Percentiles rank a stretch among this genome's conserved stretches.
Conservation (phyloP, 2,797 vertebrate genomes). For the Typhlichthys eigenmanni region DNA sequence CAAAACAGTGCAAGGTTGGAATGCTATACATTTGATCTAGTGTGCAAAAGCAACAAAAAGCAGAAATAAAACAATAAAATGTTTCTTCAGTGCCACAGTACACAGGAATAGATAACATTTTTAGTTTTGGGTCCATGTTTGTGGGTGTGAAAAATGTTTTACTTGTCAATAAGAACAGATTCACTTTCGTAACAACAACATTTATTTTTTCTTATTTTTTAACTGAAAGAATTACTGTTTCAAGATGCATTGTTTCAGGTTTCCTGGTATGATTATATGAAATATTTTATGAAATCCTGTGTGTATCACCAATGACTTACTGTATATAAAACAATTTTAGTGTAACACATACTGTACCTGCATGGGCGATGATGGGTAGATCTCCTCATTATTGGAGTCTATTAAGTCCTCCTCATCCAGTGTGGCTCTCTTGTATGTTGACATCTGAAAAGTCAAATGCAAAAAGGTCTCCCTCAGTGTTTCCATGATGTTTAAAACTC, state of each 20-base stretch:
- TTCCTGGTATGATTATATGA: too few relatives aligned
- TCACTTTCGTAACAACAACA: too few relatives aligned
- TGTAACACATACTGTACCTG: constrained; percentile 77
- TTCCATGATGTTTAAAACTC: constrained; percentile 76
- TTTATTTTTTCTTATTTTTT: too few relatives aligned
- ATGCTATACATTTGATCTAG: not conserved
- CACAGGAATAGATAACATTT: not conserved
- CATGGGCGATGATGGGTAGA: constrained; percentile 83
- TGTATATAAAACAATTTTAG: too few relatives aligned
- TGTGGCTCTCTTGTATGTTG: constrained; percentile 91
- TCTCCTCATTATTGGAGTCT: constrained; percentile 84
- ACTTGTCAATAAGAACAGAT: too few relatives aligned
- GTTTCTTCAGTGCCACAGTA: not conserved
- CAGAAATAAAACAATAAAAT: not conserved
- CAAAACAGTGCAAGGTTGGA: not conserved
- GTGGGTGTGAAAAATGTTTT: too few relatives aligned
- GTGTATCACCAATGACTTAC: too few relatives aligned
- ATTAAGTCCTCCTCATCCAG: constrained; percentile 93
- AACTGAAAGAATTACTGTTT: too few relatives aligned
- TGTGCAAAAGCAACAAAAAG: not conserved
- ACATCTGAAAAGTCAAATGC: constrained; percentile 92
- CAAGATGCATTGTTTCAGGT: too few relatives aligned
- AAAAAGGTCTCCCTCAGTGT: constrained; percentile 83
- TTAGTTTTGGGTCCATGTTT: too few relatives aligned
- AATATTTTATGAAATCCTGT: too few relatives aligned